Evolutionary conservation across 2,113 vertebrate species (phyloP).

Genomic region (Tringa solitaria): DNA sequence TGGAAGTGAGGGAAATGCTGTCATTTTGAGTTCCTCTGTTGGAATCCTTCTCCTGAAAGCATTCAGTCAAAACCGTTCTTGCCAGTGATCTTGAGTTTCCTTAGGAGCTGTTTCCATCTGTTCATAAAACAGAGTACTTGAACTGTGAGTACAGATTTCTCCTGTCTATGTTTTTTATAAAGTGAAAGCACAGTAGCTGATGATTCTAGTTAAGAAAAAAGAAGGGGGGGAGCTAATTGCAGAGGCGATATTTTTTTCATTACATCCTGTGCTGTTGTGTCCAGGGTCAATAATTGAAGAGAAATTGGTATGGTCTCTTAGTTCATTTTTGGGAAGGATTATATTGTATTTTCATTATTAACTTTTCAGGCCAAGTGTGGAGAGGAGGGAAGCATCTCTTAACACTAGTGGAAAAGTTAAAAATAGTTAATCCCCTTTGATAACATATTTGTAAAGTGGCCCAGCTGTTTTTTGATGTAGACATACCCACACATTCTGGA

Average conservation of each 20-base stretch:
- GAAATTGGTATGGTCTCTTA: not conserved
- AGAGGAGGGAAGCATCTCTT: not conserved
- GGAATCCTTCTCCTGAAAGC: not conserved
- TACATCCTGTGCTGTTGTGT: not conserved
- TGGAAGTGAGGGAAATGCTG: not conserved
- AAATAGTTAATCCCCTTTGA: not conserved
- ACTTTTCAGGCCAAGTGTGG: not conserved
- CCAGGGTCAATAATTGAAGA: not conserved
- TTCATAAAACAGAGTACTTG: not conserved
- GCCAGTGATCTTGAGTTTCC: not conserved
- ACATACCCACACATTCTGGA: rapidly evolving
- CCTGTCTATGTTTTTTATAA: not conserved
- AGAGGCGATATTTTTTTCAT: not conserved
- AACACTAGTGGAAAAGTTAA: not conserved
- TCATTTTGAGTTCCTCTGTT: not conserved
- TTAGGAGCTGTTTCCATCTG: not conserved
- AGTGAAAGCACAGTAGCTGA: not conserved
- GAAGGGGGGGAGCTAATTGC: not conserved
- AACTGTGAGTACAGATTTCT: not conserved
- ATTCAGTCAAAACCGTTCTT: not conserved
- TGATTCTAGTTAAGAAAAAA: not conserved
- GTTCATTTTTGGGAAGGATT: not conserved
- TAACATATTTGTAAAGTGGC: not conserved
- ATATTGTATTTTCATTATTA: not conserved
- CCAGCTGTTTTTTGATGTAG: rapidly evolving